Evolutionary conservation across 2,113 vertebrate genomes (phyloP).

Genomic region (Plecotus auritus): DNA sequence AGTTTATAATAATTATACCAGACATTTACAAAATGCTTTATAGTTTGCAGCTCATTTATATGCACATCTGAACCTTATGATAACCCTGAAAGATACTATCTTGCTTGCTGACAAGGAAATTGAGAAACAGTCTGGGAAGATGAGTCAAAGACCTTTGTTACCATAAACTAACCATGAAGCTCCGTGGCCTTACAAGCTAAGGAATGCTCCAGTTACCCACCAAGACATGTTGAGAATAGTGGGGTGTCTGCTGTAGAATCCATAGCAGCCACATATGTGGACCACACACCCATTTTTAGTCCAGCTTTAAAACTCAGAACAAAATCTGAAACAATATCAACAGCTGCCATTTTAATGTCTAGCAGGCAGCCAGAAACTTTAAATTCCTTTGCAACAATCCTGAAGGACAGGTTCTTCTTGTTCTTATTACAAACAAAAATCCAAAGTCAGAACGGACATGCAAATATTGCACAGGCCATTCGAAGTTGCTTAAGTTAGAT

Average conservation of each 20-base stretch:
- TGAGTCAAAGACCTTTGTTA: not conserved
- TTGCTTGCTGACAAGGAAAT: not conserved
- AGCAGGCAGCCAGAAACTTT: not conserved
- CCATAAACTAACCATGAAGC: not conserved
- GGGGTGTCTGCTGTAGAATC: not conserved
- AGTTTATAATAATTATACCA: not conserved
- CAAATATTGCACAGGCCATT: not conserved
- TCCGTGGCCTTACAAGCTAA: not conserved
- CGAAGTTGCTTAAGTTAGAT: not conserved
- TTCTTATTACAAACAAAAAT: not conserved
- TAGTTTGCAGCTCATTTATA: not conserved
- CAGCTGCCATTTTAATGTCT: not conserved
- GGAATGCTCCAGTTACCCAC: not conserved
- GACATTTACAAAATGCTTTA: not conserved
- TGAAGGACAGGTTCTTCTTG: not conserved
- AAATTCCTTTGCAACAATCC: not conserved
- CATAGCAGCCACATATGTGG: not conserved
- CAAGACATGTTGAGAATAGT: too few relatives aligned
- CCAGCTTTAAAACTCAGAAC: not conserved
- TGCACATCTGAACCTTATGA: not conserved
- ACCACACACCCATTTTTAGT: rapidly evolving
- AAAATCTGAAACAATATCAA: not conserved
- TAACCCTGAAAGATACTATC: not conserved
- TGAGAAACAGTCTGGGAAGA: not conserved
- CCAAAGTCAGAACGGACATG: not conserved